These are phyloP conservation scores for Trinorchestia longiramus DNA, from an alignment of 1,140 invertebrate species.

Conservation along the genomic window DNA sequence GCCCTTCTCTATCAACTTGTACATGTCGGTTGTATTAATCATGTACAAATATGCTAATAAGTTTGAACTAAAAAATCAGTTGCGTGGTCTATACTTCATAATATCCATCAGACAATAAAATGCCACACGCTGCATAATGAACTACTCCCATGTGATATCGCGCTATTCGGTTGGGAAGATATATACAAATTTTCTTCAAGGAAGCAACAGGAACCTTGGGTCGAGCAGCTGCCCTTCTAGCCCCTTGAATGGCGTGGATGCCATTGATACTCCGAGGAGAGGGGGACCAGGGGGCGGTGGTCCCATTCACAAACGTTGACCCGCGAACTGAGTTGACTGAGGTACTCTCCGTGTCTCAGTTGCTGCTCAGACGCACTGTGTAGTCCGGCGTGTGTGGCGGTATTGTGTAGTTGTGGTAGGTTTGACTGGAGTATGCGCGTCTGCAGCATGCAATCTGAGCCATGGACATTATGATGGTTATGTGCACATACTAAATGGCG, in stretches of 20 bases:
- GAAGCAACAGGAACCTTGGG: too few relatives aligned
- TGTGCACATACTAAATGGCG: neutral
- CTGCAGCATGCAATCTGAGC: neutral
- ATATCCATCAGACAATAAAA: too few relatives aligned
- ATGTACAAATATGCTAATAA: too few relatives aligned
- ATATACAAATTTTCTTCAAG: too few relatives aligned
- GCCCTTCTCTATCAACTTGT: too few relatives aligned
- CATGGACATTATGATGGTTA: neutral
- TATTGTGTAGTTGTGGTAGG: neutral
- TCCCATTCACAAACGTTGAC: conserved; percentile 23
- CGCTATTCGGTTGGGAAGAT: too few relatives aligned
- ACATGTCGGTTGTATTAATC: too few relatives aligned
- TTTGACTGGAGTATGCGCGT: neutral
- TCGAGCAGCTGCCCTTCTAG: too few relatives aligned
- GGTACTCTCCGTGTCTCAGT: conserved; percentile 1
- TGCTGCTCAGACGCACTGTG: neutral
- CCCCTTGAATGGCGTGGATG: neutral
- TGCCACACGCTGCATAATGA: too few relatives aligned
- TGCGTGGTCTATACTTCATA: too few relatives aligned
- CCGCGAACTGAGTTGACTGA: neutral
- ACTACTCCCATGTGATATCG: too few relatives aligned
- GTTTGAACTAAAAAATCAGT: too few relatives aligned
- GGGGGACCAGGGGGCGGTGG: neutral
- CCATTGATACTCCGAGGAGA: neutral
- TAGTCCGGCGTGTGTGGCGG: neutral